phyloP scores from a whole-genome alignment of 64 coral and sea anemone genomes.

The Montipora efflorescens region DNA sequence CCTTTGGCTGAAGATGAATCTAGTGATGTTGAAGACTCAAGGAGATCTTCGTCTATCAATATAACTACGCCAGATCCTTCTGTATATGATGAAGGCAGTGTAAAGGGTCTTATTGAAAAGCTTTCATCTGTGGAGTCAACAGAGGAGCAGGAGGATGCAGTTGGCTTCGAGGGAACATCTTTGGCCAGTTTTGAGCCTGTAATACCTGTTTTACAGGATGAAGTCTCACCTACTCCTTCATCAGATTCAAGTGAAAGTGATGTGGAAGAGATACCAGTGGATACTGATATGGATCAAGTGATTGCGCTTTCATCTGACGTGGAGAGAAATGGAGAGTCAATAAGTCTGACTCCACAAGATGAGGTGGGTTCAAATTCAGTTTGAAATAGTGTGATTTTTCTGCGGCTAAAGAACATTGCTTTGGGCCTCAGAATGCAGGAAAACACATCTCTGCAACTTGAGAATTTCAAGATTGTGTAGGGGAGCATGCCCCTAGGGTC shows the following conservation, averaged over 20 bases:
- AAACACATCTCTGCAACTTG: too few species aligned
- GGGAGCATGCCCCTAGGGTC: too few species aligned
- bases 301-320: neutral
- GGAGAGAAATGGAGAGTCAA: neutral
- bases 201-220: slow-evolving; percentile 20
- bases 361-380: slow-evolving; percentile 1
- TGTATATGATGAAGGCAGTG: slow-evolving; percentile 28
- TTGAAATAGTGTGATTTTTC: too few species aligned
- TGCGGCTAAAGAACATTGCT: too few species aligned
- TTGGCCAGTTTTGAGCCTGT: neutral
- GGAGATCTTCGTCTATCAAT: slow-evolving; percentile 37
- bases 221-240: neutral
- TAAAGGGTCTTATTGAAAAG: slow-evolving; percentile 20
- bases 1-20: slow-evolving; percentile 71
- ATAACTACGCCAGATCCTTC: slow-evolving; percentile 2
- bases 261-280: slow-evolving; percentile 5
- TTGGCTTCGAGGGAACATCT: neutral
- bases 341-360: slow-evolving; percentile 66
- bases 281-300: neutral
- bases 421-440: too few species aligned
- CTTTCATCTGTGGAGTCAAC: slow-evolving; percentile 19
- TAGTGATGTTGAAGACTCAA: slow-evolving; percentile 55
- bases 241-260: slow-evolving; percentile 30
- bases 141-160: neutral
- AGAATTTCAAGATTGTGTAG: too few species aligned